Conservation (phyloP, 2,113 vertebrate species). For the Saccopteryx leptura region DNA sequence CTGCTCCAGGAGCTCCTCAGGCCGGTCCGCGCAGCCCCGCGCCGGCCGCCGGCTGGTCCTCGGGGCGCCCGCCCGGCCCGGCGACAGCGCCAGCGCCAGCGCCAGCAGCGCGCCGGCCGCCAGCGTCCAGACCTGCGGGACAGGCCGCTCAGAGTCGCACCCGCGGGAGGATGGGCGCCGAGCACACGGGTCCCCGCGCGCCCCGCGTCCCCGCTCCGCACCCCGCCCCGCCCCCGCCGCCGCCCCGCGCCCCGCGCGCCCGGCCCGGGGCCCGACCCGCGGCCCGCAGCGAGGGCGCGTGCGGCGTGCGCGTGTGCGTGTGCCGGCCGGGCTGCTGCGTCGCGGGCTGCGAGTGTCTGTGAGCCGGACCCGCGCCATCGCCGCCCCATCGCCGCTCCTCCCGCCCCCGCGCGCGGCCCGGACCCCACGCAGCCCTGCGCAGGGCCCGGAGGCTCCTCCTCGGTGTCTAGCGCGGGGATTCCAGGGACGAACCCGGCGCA, state of each 20-base stretch:
- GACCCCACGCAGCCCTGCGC: background rate
- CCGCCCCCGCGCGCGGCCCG: background rate
- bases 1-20: conserved; percentile 96
- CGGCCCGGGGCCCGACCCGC: conserved; percentile 31
- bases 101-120: conserved; percentile 71
- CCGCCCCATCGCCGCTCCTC: background rate
- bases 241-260: background rate
- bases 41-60: conserved; percentile 85
- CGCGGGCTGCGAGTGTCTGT: conserved; percentile 77
- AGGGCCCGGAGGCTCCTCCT: background rate
- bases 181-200: conserved; percentile 68
- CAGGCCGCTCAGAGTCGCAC: conserved; percentile 69
- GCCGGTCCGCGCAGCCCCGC: conserved; percentile 92
- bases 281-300: conserved; percentile 17
- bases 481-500: background rate
- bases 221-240: conserved; percentile 22
- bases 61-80: conserved; percentile 81
- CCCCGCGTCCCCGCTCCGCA: conserved; percentile 53
- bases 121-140: conserved; percentile 80
- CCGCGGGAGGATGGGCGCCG: conserved; percentile 59
- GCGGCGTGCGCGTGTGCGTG: conserved; percentile 65
- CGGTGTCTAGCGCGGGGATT: background rate
- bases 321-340: conserved; percentile 63
- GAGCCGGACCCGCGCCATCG: background rate
- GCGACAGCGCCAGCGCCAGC: conserved; percentile 79